A percentile compares a stretch with the other conserved stretches of the same genome.
These are phyloP conservation scores for Prosapia bicincta DNA, from an alignment of 2,888 invertebrate species.

Conservation along the genomic window DNA sequence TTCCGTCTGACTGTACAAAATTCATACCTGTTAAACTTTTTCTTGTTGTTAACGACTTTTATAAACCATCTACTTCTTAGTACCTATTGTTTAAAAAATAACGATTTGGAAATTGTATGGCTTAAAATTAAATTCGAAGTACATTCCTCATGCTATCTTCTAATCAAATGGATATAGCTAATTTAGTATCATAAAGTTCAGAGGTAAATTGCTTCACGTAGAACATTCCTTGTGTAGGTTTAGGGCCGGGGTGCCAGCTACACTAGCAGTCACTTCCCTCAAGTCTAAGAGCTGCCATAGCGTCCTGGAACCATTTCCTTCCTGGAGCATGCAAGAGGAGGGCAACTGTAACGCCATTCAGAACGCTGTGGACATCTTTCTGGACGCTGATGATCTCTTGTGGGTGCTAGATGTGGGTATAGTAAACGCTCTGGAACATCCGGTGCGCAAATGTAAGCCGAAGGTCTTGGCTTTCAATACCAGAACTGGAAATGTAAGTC, in stretches of 20 bases:
- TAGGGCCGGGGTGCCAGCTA: conserved; percentile 63
- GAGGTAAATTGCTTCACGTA: too few relatives aligned
- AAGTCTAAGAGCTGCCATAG: conserved; percentile 51
- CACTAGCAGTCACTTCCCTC: conserved; percentile 56
- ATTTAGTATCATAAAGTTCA: too few relatives aligned
- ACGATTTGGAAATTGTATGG: too few relatives aligned
- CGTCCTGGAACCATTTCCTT: conserved; percentile 58
- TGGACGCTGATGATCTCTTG: conserved; percentile 59
- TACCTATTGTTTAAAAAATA: too few relatives aligned
- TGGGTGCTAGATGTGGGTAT: conserved; percentile 72
- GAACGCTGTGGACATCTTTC: conserved; percentile 63
- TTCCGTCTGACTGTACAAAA: too few relatives aligned
- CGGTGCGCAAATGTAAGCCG: conserved; percentile 62
- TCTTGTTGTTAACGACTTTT: too few relatives aligned
- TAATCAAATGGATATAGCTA: too few relatives aligned
- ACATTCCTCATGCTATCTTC: too few relatives aligned
- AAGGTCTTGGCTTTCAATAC: conserved; percentile 63
- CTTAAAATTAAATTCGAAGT: too few relatives aligned
- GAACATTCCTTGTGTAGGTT: conserved; percentile 45
- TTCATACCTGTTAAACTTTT: too few relatives aligned
- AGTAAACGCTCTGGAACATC: conserved; percentile 61
- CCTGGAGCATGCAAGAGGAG: conserved; percentile 60
- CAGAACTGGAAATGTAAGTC: conserved; percentile 51
- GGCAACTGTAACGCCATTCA: conserved; percentile 62
- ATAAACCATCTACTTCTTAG: too few relatives aligned